Evolutionary conservation across 2,797 vertebrate species (phyloP), one percentile per base, ranked within the genome.

Genomic region (Alauda arvensis): DNA sequence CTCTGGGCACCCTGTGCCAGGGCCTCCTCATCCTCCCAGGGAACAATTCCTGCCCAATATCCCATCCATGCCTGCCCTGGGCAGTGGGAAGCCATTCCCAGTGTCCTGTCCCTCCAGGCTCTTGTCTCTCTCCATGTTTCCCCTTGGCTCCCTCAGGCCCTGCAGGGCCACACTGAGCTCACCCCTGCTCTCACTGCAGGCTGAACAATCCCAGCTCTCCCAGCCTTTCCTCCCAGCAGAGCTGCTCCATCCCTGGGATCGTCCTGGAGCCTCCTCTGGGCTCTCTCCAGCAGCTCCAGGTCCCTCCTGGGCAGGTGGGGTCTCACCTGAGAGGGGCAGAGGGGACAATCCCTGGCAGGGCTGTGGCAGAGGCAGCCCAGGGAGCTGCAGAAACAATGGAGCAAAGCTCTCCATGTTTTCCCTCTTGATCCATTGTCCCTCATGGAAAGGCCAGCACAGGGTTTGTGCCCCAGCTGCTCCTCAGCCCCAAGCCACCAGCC

Each of bases 21-120:
- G 4, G 1, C 28, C 56, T 39, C 0, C 9, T 18, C 49, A 53
- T 33, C 56, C 48, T 70, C 5, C 0, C 49, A 62, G 49, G 3
- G 3, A 62, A 1, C 1, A 55, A 48, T 55, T 62, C 34, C 34
- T 48, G 1, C 77, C 57, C 66, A 46, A 24, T 19, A 2, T 46
- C 77, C 56, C 56, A 39, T 10, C 66, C 19, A 28, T 0, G n/a
- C 55, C 63, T 60, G 45, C 55, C 45, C 65, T 60, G 7, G 46
- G 39, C 46, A 37, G 0, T 69, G 1, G 1, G n/a, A 33, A 67
- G 17, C 55, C 67, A 29, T 63, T 55, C 59, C 42, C 59, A 15
- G 25, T 12, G 19, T 19, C 33, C 57, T 55, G 42, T 11, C 78
- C 4, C 34, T 62, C 56, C 46, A 43, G 1, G 6, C 18, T 8